Evolutionary conservation across 2,113 vertebrate genomes (phyloP), one percentile per base, ranked within the genome.

Genomic region (Nycticryphes semicollaris): DNA sequence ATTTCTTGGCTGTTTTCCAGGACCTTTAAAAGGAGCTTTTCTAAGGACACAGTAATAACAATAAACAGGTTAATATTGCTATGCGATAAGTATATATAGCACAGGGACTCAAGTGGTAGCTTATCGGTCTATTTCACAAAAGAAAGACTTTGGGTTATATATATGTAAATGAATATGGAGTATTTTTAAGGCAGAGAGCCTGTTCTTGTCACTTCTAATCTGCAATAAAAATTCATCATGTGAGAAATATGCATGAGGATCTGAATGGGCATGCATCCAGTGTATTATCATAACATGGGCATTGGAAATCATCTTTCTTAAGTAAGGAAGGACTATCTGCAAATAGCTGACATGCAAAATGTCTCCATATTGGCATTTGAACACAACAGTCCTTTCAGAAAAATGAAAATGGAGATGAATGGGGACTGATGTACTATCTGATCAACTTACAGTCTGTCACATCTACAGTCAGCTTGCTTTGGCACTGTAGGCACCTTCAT

Each of bases 161-260:
- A 83, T 92, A 92, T 90, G 96, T 86, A 97, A 97, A 96, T 91
- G 5, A 77, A 88, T 84, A 67, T 12, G 88, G 12, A 80, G 4
- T 25, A 83, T 90, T 96, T 97, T 91, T 89, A 85, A 93, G 79
- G 72, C 85, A 95, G 67, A 95, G 67, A 81, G 59, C 20, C 78
- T 94, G 90, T 92, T 95, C 87, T 96, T 94, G 85, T 90, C 90
- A 67, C 37, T 93, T 94, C 63, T 93, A 88, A 95, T 94, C 85
- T 90, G 72, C 87, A 95, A 86, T 94, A 93, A 93, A 94, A 88
- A 92, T 93, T 94, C 75, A 90, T 94, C 76, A 74, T 96, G 82
- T 94, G 80, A 90, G 63, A 94, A 97, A 95, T 96, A 94, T 81
- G 50, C 75, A 94, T 70, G 51, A 92, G 64, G 56, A 95, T 90